These are phyloP conservation scores for Petaurus breviceps DNA, from an alignment of 2,113 vertebrate species.

Conservation along the genomic window DNA sequence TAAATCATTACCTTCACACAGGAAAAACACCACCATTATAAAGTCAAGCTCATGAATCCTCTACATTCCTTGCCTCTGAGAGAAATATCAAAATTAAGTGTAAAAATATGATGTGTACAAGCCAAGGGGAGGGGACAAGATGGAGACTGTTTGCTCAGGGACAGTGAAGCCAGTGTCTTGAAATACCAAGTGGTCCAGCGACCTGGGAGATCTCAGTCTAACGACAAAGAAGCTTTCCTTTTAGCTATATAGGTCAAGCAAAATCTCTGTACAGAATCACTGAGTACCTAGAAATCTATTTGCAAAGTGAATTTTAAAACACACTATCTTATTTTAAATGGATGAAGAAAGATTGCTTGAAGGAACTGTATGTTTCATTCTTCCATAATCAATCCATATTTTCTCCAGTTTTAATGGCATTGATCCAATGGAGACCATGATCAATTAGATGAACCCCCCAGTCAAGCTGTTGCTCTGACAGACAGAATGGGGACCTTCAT, in stretches of 20 bases:
- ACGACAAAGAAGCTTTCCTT: neutral
- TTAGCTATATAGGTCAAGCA: neutral
- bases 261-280: neutral
- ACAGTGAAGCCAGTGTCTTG: slow-evolving; percentile 1
- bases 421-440: neutral
- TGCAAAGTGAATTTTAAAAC: neutral
- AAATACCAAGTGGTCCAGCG: slow-evolving; percentile 29
- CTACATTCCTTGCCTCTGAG: slow-evolving; percentile 45
- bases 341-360: neutral
- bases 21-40: slow-evolving; percentile 51
- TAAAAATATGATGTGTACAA: slow-evolving; percentile 18
- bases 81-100: slow-evolving; percentile 21
- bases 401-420: neutral
- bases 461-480: neutral
- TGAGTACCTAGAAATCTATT: neutral
- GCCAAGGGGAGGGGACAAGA: slow-evolving; percentile 12
- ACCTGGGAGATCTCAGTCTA: neutral
- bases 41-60: slow-evolving; percentile 42
- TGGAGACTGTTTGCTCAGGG: slow-evolving; percentile 32
- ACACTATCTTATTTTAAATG: neutral
- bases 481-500: neutral
- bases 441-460: neutral
- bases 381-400: neutral
- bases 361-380: neutral
- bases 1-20: slow-evolving; percentile 75